Evolutionary conservation across 2,888 invertebrate species (phyloP).

Genomic region (Serripes groenlandicus): DNA sequence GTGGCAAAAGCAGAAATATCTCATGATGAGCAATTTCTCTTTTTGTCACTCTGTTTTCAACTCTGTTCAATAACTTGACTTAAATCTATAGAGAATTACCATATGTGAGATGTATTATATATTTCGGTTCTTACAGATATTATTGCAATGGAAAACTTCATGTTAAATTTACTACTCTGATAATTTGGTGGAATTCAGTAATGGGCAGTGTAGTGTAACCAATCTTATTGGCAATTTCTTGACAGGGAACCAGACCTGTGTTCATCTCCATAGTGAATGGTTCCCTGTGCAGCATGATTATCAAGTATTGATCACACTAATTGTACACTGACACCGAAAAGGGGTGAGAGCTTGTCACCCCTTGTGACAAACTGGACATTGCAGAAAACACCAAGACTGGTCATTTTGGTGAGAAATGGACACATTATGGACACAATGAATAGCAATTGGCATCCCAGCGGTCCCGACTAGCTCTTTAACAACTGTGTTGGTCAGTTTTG

Average conservation of each 20-base stretch:
- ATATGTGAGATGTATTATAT: too few relatives aligned
- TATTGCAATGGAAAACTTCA: too few relatives aligned
- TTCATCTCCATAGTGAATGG: not conserved
- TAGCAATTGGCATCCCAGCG: slow-evolving; percentile 54
- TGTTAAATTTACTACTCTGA: too few relatives aligned
- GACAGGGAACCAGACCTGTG: not conserved
- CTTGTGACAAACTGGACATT: slow-evolving; percentile 60
- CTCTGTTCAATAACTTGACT: too few relatives aligned
- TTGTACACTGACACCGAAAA: slow-evolving; percentile 52
- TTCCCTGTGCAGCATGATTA: slow-evolving; percentile 30
- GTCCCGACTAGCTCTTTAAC: slow-evolving; percentile 51
- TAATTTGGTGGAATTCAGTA: too few relatives aligned
- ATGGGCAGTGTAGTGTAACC: not conserved
- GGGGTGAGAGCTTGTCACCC: slow-evolving; percentile 45
- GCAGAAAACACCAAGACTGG: slow-evolving; percentile 55
- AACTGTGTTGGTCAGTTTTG: slow-evolving; percentile 20
- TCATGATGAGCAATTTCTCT: too few relatives aligned
- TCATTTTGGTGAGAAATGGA: slow-evolving; percentile 66
- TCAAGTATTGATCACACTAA: slow-evolving; percentile 57
- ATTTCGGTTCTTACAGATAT: too few relatives aligned
- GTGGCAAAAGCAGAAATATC: too few relatives aligned
- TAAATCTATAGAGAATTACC: too few relatives aligned
- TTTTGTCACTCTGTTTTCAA: too few relatives aligned
- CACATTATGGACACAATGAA: slow-evolving; percentile 52
- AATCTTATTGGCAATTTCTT: not conserved